Evolutionary conservation across 2,797 vertebrate genomes (phyloP), one percentile per base, ranked within the genome.

Genomic region (Sylvia borin): DNA sequence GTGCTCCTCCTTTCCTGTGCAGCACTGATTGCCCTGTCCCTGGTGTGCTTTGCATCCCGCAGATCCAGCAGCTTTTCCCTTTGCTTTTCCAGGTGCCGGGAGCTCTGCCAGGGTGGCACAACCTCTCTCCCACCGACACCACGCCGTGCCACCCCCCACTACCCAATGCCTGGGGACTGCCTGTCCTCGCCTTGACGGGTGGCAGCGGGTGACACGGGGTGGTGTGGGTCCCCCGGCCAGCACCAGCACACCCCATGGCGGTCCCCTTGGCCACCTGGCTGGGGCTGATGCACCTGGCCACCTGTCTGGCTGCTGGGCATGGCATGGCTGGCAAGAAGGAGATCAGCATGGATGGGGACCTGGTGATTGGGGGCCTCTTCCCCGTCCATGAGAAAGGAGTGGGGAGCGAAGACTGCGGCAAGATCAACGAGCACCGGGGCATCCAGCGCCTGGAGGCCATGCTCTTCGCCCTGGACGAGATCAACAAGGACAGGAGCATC

Each of bases 361-460:
- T 99, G 96, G 98, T 99, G 92, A 99, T 99, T 3, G 99, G 99
- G 24, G 99, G 99, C 81, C 98, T 99, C 84, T 99, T 99, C 95
- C 99, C 99, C 0, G 98, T 99, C 60, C 99, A 99, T 11, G 98
- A 99, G 94, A 99, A 99, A 95, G 99, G 99, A 14, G 98, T 98
- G 6, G 98, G 98, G 16, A 96, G 92, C 0, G 98, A 99, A 97
- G 99, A 99, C 92, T 99, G 99, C 0, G 99, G 99, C 29, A 98
- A 98, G 71, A 99, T 99, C 97, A 99, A 99, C 0, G 98, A 99
- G 83, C 98, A 99, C 80, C 98, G 99, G 16, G 99, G 99, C 27
- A 99, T 99, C 97, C 99, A 99, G 97, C 98, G 99, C 80, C 98
- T 99, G 88, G 99, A 99, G 94, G 99, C 99, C 97, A 99, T 99